Evolutionary conservation across 2,113 vertebrate genomes (phyloP).

Genomic region (Rhea pennata): DNA sequence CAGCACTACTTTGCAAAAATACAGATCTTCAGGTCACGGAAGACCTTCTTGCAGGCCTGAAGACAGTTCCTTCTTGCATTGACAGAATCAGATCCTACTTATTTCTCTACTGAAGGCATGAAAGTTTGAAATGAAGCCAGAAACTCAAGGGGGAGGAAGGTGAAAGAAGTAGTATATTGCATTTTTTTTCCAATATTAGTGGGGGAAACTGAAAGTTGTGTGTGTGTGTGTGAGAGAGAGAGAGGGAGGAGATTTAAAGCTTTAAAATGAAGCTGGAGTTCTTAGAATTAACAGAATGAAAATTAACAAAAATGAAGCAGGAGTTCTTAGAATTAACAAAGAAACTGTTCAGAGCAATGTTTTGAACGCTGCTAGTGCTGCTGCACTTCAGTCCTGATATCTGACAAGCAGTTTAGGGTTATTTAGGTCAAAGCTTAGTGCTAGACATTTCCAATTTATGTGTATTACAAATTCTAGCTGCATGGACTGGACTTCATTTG

Average conservation of each 20-base stretch:
- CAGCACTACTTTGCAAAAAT: background rate
- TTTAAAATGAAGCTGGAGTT: background rate
- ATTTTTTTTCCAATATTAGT: background rate
- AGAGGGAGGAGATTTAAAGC: background rate
- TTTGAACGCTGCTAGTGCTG: background rate
- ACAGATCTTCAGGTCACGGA: background rate
- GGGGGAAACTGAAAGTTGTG: background rate
- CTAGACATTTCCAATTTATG: background rate
- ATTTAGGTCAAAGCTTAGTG: background rate
- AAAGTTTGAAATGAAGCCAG: background rate
- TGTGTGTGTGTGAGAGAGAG: background rate
- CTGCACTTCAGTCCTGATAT: background rate
- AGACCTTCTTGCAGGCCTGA: no score
- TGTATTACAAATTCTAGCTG: background rate
- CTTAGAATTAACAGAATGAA: background rate
- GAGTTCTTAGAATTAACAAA: constrained; percentile 10
- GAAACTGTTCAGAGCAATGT: background rate
- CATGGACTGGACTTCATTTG: background rate
- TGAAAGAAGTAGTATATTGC: background rate
- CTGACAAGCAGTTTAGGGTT: background rate
- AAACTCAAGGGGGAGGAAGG: background rate
- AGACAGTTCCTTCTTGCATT: background rate
- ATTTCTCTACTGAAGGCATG: background rate
- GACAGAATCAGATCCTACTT: background rate
- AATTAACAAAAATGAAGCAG: background rate